Conservation (phyloP, 2,113 vertebrate genomes). For the Alethe castanea region DNA sequence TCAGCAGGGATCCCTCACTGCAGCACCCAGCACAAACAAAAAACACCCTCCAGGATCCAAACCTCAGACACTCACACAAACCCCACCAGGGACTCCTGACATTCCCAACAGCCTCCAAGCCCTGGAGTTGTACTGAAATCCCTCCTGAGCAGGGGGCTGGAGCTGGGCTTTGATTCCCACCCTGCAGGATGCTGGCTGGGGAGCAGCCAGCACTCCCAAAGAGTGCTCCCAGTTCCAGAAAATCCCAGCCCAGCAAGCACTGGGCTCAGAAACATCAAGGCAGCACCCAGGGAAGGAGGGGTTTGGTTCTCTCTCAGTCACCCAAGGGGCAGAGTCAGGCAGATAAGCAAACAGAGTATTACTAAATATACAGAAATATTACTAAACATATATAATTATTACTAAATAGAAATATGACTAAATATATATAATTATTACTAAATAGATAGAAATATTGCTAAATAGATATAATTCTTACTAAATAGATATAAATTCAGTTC, state of each 20-base stretch:
- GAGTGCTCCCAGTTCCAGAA: not conserved
- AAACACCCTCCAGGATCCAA: too few relatives aligned
- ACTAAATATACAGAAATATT: not conserved
- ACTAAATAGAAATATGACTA: not conserved
- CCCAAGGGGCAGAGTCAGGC: not conserved
- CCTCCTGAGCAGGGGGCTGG: not conserved
- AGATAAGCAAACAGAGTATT: not conserved
- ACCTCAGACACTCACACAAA: too few relatives aligned
- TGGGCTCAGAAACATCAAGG: not conserved
- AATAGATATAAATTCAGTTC: not conserved
- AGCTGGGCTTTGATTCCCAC: not conserved
- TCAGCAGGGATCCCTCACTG: not conserved
- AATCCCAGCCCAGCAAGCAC: not conserved
- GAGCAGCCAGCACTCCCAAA: not conserved
- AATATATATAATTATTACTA: not conserved
- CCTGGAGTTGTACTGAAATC: not conserved
- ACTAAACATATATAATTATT: not conserved
- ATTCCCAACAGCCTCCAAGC: not conserved
- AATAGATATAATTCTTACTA: not conserved
- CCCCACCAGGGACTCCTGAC: too few relatives aligned
- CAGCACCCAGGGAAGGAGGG: not conserved
- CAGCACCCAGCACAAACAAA: too few relatives aligned
- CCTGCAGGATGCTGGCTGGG: fast-evolving
- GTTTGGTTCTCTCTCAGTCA: not conserved
- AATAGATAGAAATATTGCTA: not conserved